Evolutionary conservation across 2,113 vertebrate genomes (phyloP).

Genomic region (Proteles cristata): DNA sequence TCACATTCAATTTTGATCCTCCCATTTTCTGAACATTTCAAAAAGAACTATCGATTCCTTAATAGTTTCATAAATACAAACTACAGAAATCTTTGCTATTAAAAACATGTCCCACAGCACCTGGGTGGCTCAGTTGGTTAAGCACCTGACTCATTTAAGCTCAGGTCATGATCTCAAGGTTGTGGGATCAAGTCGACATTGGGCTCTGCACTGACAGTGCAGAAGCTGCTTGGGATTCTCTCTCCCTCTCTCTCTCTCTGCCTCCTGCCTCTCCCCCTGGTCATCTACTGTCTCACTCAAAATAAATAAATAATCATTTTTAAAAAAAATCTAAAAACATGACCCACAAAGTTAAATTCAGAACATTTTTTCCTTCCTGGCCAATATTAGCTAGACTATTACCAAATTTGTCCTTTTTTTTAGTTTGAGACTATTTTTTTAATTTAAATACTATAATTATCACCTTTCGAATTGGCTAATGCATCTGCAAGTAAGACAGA

Average conservation of each 20-base stretch:
- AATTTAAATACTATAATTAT: neutral
- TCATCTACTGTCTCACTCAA: too few species aligned
- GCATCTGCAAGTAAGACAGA: neutral
- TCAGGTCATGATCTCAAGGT: too few species aligned
- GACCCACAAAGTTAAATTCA: neutral
- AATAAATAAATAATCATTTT: too few species aligned
- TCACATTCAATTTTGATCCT: neutral
- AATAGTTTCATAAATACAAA: neutral
- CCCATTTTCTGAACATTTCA: neutral
- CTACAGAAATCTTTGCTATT: neutral
- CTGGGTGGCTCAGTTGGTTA: too few species aligned
- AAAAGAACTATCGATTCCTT: neutral
- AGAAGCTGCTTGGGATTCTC: too few species aligned
- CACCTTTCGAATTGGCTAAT: neutral
- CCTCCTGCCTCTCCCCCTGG: too few species aligned
- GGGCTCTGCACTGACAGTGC: too few species aligned
- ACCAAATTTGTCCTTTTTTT: slow-evolving; percentile 20
- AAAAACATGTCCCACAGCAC: neutral
- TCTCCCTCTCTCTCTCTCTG: too few species aligned
- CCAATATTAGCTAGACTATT: neutral
- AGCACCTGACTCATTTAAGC: too few species aligned
- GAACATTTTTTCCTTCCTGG: neutral
- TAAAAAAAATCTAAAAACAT: too few species aligned
- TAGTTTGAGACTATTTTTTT: neutral
- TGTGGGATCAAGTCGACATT: too few species aligned